A percentile compares a stretch with the other conserved stretches of the same genome.
Conservation (phyloP, 2,888 invertebrate species). For the Uropetala carovei region DNA sequence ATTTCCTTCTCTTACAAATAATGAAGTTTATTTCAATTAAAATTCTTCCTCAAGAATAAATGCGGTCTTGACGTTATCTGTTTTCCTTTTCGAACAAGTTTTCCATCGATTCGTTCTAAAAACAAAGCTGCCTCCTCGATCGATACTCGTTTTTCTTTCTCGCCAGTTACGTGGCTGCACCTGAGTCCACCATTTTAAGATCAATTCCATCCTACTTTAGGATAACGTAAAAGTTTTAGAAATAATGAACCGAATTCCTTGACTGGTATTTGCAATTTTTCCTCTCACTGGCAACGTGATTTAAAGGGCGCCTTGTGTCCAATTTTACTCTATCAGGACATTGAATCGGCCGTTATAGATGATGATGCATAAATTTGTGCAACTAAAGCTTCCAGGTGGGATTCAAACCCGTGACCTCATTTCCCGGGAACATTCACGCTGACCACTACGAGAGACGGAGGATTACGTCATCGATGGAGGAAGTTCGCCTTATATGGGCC, state of each 20-base stretch:
- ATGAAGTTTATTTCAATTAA: too few species aligned
- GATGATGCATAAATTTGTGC: not conserved
- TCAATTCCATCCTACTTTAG: not conserved
- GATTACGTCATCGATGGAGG: constrained; percentile 47
- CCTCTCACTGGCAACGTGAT: not conserved
- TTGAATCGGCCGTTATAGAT: not conserved
- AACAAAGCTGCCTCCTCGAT: too few species aligned
- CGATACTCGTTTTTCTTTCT: not conserved
- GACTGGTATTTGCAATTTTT: not conserved
- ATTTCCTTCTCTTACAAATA: too few species aligned
- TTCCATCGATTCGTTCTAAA: not conserved
- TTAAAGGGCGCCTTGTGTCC: not conserved
- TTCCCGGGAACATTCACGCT: constrained; percentile 25
- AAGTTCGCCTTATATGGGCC: constrained; percentile 34
- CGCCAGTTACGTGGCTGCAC: not conserved
- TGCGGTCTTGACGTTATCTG: not conserved
- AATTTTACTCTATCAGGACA: not conserved
- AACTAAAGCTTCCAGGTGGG: constrained; percentile 33
- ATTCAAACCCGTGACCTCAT: constrained; percentile 52
- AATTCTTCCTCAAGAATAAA: too few species aligned
- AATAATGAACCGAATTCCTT: not conserved
- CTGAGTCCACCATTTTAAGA: not conserved
- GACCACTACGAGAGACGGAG: constrained; percentile 15
- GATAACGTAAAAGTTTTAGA: not conserved
- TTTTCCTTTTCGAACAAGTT: not conserved